Evolutionary conservation across 2,888 invertebrate species (phyloP), one percentile per base, ranked within the genome.

Genomic region (Melieria omissa): DNA sequence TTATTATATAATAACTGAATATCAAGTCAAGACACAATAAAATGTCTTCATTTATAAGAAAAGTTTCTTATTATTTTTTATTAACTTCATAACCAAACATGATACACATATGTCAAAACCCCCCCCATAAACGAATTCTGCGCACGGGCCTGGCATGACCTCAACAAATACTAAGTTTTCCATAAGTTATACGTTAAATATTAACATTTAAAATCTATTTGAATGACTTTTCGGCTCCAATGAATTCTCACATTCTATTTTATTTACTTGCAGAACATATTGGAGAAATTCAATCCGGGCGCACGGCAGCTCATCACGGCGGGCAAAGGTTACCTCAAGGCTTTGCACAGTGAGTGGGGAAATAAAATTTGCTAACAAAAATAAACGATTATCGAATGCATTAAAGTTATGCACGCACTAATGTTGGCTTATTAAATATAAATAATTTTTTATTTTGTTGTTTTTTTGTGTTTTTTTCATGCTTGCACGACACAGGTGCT

Each of bases 281-380:
- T 97, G 90, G 97, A 97, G 87, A 96, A 96, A 89, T 97, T 97
- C 89, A 97, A 96, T 89, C 97, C 96, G 72, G 95, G 96, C 78
- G 95, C 97, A 60, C 91, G 96, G 83, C 96, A 97, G 89, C 92
- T 97, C 90, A 95, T 97, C 88, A 93, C 94, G 81, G 94, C 96
- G 80, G 97, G 97, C 74, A 96, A 97, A 88, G 95, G 96, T 73
- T 97, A 97, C 88, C 90, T 97, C 81, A 97, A 97, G 88, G 95
- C 97, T 81, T 91, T 97, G 84, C 96, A 96, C 88, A 95, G 97
- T 97, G 89, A 93, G 93, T 90, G 76, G 75, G 8, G 16, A 67
- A 62, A 16, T 62, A 71, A 69, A 69, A 68, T 73, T 72, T 69
- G 65, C 71, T 69, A 61, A 69, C 55, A 57, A 68, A 65, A 73